Evolutionary conservation across 2,797 vertebrate genomes (phyloP).

Genomic region (Hyperoplus lanceolatus): DNA sequence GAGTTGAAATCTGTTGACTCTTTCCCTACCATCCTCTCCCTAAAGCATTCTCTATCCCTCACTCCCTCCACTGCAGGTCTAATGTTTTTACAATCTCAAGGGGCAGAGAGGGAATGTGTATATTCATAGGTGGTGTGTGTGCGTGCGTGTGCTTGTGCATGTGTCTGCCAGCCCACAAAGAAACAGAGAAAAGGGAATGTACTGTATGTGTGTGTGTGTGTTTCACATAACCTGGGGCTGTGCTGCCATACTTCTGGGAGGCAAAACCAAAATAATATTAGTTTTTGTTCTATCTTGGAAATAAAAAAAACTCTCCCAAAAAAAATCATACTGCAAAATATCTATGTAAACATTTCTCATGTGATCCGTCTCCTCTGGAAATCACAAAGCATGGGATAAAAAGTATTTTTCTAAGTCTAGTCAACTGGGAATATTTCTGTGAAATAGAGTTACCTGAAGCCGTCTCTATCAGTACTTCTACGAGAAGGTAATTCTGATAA

Average conservation of each 20-base stretch:
- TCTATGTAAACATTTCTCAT: conserved; percentile 34
- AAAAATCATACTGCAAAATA: conserved; percentile 45
- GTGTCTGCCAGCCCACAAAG: conserved; percentile 24
- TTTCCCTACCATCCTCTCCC: conserved; percentile 76
- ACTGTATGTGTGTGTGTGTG: conserved; percentile 29
- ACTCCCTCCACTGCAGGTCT: conserved; percentile 68
- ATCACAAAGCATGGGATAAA: conserved; percentile 48
- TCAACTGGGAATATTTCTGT: conserved; percentile 23
- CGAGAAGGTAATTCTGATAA: conserved; percentile 16
- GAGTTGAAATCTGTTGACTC: conserved; percentile 86
- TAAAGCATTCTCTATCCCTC: conserved; percentile 74
- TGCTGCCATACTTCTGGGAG: conserved; percentile 62
- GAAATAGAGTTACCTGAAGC: conserved; percentile 13
- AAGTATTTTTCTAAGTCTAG: conserved; percentile 24
- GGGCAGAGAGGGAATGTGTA: conserved; percentile 38
- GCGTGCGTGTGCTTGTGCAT: conserved; percentile 23
- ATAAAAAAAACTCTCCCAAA: conserved; percentile 19
- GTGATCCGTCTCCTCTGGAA: conserved; percentile 41
- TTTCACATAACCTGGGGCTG: conserved; percentile 59
- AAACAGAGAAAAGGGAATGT: conserved; percentile 38
- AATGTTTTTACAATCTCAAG: conserved; percentile 81
- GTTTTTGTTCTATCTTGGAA: conserved; percentile 54
- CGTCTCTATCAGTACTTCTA: neutral
- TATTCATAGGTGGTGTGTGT: conserved; percentile 59
- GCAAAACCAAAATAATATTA: conserved; percentile 72